Evolutionary conservation across 1,140 invertebrate genomes (phyloP), one percentile per base, ranked within the genome.

Genomic region (Trichonephila clavata): DNA sequence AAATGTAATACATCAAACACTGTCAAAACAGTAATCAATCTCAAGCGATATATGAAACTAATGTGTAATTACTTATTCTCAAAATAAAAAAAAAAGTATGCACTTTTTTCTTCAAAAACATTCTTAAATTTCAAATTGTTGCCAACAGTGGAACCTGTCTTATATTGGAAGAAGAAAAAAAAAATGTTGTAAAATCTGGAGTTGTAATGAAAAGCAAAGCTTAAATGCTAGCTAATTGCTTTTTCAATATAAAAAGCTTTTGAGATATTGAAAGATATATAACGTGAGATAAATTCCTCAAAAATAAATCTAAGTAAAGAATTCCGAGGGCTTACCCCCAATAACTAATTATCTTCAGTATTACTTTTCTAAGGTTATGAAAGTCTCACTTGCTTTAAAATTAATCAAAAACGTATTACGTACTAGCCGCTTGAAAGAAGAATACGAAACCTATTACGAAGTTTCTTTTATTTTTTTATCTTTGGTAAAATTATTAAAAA

Each of bases 321-420:
- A 60, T 81, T 80, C 24, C n/a, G 50, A 81, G 61, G 50, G 71
- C 39, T 39, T 90, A 18, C 20, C 21, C 13, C 59, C 71, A 81
- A 90, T 60, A 90, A 81, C 65, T 90, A 90, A 90, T 90, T 90
- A 80, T 63, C 50, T 81, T 24, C 50, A 60, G 5, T 90, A 80
- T 61, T 60, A 81, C 65, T 90, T 90, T 61, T 90, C 43, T 32
- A 90, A n/a, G 27, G 21, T 60, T 20, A 60, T n/a, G 32, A 32
- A 81, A 81, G 50, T 90, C 24, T 60, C 87, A 4, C 50, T 59
- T 90, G 68, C 27, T 90, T 81, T 81, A 80, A 60, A 90, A 59
- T 90, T 59, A 80, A 60, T 81, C 68, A 90, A 90, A 90, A 77
- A 50, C 24, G 24, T 89, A 71, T 89, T 71, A 57, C n/a, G 24